phyloP scores from a whole-genome alignment of 2,113 vertebrate genomes.

The Ictidomys tridecemlineatus region DNA sequence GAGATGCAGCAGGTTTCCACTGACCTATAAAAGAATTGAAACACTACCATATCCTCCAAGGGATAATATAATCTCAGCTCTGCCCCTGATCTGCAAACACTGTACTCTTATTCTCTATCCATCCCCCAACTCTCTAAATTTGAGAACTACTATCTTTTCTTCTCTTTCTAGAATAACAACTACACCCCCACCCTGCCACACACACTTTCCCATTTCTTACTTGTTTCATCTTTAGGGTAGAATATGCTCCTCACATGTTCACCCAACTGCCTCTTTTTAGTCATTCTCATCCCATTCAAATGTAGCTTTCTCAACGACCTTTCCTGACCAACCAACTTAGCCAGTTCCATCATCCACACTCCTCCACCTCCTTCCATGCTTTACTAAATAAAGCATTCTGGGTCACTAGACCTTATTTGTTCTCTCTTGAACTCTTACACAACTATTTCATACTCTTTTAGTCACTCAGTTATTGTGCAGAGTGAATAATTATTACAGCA shows the following conservation, averaged over 20 bases:
- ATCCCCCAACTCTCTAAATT: background rate
- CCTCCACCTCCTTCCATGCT: accelerated
- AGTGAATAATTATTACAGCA: too few species aligned
- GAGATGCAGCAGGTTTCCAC: background rate
- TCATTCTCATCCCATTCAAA: background rate
- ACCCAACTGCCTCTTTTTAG: background rate
- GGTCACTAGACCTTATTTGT: background rate
- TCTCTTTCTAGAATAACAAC: background rate
- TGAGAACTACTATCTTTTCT: background rate
- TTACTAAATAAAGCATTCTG: background rate
- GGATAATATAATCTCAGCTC: too few species aligned
- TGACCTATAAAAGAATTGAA: background rate
- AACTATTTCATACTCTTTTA: background rate
- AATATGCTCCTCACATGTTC: background rate
- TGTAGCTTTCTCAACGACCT: background rate
- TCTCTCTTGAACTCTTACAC: background rate
- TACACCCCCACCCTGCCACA: too few species aligned
- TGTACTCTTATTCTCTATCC: background rate
- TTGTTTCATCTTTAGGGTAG: background rate
- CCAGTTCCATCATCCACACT: accelerated
- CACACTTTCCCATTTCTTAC: background rate
- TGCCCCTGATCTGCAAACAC: background rate
- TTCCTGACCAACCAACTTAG: background rate
- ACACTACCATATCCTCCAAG: background rate
- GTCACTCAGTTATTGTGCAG: background rate